These are phyloP conservation scores for Parnassius apollo DNA, from an alignment of 2,888 invertebrate species.

Conservation along the genomic window DNA sequence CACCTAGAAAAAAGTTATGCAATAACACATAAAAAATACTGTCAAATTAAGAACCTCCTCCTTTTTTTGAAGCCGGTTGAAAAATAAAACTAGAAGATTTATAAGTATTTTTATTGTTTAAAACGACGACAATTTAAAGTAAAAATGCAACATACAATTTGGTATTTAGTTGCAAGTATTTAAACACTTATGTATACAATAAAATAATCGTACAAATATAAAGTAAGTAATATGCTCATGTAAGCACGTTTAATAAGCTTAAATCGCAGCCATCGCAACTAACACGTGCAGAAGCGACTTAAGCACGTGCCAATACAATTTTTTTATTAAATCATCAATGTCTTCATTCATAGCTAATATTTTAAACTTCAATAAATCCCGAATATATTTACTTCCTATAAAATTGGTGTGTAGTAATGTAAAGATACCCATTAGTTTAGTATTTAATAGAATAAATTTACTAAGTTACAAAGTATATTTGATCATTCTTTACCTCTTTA, in stretches of 20 bases:
- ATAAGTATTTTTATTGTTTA: conserved; percentile 26
- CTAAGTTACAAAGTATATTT: too few species aligned
- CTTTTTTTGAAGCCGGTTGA: background rate
- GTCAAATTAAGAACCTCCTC: too few species aligned
- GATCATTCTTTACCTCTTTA: too few species aligned
- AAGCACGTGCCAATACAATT: background rate
- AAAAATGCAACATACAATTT: conserved; percentile 26
- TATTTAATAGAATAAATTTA: too few species aligned
- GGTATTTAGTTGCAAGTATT: conserved; percentile 31
- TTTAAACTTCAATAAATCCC: too few species aligned
- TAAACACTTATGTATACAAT: conserved; percentile 24
- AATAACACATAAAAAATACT: too few species aligned
- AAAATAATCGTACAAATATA: background rate
- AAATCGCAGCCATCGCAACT: background rate
- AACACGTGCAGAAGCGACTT: background rate
- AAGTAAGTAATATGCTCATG: background rate
- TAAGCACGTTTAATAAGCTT: background rate
- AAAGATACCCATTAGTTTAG: too few species aligned
- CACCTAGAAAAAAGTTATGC: too few species aligned
- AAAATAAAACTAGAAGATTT: conserved; percentile 12
- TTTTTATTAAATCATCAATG: background rate
- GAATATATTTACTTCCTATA: too few species aligned
- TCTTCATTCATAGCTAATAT: too few species aligned
- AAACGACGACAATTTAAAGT: conserved; percentile 24
- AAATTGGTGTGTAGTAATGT: too few species aligned